Percentiles rank a stretch among this genome's conserved stretches.
Conservation (phyloP, 2,797 vertebrate genomes). For the Pachyuromys duprasi region DNA sequence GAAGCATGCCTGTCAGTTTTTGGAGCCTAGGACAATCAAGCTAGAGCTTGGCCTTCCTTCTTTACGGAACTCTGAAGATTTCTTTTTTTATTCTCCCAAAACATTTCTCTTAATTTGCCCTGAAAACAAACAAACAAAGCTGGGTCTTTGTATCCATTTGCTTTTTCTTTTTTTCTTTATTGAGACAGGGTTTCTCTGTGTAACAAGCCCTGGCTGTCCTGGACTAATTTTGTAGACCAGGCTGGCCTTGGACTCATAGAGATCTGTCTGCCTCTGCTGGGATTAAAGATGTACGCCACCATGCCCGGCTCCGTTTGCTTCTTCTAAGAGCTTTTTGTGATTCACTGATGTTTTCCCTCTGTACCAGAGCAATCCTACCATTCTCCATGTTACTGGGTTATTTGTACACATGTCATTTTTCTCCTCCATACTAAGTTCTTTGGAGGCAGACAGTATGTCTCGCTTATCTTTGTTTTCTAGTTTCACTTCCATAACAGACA, state of each 20-base stretch:
- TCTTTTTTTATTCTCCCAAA: neutral
- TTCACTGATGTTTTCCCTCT: neutral
- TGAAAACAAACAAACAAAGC: neutral
- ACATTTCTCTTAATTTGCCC: neutral
- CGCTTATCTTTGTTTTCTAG: constrained; percentile 38
- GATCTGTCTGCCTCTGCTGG: too few species aligned
- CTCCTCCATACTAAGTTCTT: neutral
- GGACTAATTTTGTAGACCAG: too few species aligned
- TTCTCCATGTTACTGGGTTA: neutral
- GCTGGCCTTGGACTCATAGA: too few species aligned
- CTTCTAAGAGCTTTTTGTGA: constrained; percentile 7
- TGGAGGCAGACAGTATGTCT: neutral
- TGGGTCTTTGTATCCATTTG: neutral
- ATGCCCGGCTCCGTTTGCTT: neutral
- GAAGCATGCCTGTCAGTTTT: neutral
- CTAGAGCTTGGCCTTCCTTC: neutral
- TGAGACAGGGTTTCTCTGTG: too few species aligned
- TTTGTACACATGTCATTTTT: neutral
- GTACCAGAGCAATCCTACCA: neutral
- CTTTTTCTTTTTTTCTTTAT: neutral
- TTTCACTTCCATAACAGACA: neutral
- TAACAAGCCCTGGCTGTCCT: too few species aligned
- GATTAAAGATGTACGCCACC: too few species aligned
- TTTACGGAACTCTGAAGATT: neutral
- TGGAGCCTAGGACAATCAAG: neutral